Conservation (phyloP, 2,888 invertebrate genomes). For the Tribolium freemani region DNA sequence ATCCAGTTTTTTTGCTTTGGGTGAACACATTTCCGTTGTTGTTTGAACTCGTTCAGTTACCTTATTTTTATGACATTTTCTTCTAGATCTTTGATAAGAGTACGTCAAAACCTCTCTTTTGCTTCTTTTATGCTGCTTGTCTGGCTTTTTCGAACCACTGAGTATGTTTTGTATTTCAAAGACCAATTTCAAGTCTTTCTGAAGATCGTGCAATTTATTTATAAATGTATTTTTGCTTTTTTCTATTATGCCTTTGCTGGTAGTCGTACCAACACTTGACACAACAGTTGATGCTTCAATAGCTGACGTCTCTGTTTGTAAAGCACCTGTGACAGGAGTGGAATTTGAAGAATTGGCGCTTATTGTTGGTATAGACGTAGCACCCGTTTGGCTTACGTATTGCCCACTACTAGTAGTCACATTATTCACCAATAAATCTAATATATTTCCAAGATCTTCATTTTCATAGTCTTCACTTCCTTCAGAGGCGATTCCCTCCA, state of each 20-base stretch:
- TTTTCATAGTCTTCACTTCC: slow-evolving; percentile 1
- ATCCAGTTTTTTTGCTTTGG: background rate
- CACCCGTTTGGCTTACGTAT: background rate
- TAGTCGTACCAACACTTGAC: background rate
- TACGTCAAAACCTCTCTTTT: slow-evolving; percentile 13
- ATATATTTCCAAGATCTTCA: slow-evolving; percentile 11
- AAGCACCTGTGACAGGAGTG: slow-evolving; percentile 13
- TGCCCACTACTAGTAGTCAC: background rate
- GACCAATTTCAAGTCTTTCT: slow-evolving; percentile 33
- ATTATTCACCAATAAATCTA: slow-evolving; percentile 14
- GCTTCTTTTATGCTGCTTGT: background rate
- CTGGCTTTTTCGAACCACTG: slow-evolving; percentile 11
- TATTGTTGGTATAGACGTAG: slow-evolving; percentile 23
- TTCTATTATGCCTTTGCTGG: background rate
- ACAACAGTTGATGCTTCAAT: background rate
- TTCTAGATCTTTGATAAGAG: background rate
- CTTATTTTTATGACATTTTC: slow-evolving; percentile 8
- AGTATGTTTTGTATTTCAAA: slow-evolving; percentile 37
- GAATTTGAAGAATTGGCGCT: background rate
- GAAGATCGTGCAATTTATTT: slow-evolving; percentile 18
- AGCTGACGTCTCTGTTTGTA: background rate
- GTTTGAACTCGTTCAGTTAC: background rate
- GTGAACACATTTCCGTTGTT: background rate
- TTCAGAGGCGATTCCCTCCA: no score
- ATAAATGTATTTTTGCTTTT: slow-evolving; percentile 24